Conservation (phyloP, 1,140 invertebrate genomes). For the Procambarus clarkii region DNA sequence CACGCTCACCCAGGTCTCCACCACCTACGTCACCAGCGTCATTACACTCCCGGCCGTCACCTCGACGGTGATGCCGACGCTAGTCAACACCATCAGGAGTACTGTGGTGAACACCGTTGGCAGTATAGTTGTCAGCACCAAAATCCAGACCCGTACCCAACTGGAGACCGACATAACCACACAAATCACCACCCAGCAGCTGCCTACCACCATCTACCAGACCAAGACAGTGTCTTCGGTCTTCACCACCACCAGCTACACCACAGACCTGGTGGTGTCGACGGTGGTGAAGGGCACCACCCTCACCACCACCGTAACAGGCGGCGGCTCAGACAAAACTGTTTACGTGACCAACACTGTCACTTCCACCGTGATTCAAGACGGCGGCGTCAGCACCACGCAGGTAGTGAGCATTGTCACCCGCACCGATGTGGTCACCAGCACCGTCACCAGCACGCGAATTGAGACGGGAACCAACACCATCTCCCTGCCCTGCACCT, state of each 20-base stretch:
- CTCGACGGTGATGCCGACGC: conserved; percentile 37
- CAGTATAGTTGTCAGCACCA: conserved; percentile 9
- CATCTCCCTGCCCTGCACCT: conserved; percentile 12
- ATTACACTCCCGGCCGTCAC: conserved; percentile 8
- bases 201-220: conserved; percentile 10
- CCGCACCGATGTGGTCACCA: conserved; percentile 43
- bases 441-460: neutral
- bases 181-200: neutral
- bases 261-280: conserved; percentile 28
- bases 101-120: conserved; percentile 47
- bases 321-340: neutral
- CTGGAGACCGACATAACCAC: conserved; percentile 5
- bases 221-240: conserved; percentile 19
- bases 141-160: conserved; percentile 30
- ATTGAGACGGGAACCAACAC: conserved; percentile 9
- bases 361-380: conserved; percentile 6
- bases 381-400: conserved; percentile 33
- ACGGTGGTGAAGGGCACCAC: neutral
- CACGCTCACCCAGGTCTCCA: neutral
- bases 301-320: conserved; percentile 11
- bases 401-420: conserved; percentile 26
- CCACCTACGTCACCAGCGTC: neutral
- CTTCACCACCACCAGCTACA: conserved; percentile 8
- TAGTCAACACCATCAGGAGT: conserved; percentile 49
- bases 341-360: neutral